Conservation (phyloP, 2,113 vertebrate genomes). For the Carassius gibelio region DNA sequence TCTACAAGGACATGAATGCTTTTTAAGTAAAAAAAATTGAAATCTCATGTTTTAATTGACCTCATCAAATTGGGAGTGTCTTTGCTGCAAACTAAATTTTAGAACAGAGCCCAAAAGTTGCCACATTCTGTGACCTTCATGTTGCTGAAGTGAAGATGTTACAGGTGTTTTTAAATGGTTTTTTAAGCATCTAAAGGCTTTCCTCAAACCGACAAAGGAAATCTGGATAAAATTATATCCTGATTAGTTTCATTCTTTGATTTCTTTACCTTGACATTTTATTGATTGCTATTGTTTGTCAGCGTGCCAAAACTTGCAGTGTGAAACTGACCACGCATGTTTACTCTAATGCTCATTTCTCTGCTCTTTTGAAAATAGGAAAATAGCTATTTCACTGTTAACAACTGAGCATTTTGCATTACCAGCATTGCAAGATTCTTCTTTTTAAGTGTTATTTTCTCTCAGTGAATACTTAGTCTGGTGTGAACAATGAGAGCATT, state of each 20-base stretch:
- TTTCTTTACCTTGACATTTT: background rate
- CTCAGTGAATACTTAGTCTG: slow-evolving; percentile 28
- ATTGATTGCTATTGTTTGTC: slow-evolving; percentile 3
- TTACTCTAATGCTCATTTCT: background rate
- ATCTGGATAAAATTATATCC: background rate
- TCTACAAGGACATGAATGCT: too few species aligned
- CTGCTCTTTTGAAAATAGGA: background rate
- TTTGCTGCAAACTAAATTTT: background rate
- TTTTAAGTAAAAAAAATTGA: too few species aligned
- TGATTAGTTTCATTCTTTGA: background rate
- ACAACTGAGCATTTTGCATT: background rate
- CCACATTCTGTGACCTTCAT: slow-evolving; percentile 29
- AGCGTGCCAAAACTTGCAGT: slow-evolving; percentile 43
- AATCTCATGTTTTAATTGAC: too few species aligned
- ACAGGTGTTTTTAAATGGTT: background rate
- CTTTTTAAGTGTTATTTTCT: background rate
- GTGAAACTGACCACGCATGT: background rate
- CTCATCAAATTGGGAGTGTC: background rate
- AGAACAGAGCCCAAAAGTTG: background rate
- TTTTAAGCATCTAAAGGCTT: background rate
- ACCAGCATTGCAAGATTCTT: background rate
- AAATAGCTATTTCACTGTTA: background rate
- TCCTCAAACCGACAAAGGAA: background rate
- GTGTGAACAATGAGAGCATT: slow-evolving; percentile 65
- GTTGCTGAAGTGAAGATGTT: background rate